These are phyloP conservation scores for Agriopis marginaria DNA, from an alignment of 2,888 invertebrate genomes.

Conservation along the genomic window DNA sequence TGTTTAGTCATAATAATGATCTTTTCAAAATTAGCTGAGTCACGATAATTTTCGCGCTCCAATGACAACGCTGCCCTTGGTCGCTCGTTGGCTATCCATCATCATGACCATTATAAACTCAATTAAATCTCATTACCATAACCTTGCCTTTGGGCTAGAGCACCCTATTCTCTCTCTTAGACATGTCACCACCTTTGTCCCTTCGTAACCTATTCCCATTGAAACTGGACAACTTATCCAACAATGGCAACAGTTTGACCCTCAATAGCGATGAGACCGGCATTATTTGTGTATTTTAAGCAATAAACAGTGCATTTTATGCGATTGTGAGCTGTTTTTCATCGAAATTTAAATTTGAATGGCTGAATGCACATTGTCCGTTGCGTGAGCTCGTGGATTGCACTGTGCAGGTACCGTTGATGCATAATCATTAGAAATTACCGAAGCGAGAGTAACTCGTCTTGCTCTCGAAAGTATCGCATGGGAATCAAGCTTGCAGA, in stretches of 20 bases:
- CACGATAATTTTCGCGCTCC: conserved; percentile 79
- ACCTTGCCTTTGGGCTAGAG: conserved; percentile 66
- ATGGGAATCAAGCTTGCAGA: conserved; percentile 73
- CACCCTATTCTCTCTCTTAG: conserved; percentile 68
- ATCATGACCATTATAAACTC: conserved; percentile 83
- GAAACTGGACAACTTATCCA: conserved; percentile 77
- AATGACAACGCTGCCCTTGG: conserved; percentile 50
- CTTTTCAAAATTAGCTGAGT: conserved; percentile 54
- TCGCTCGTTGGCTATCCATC: conserved; percentile 66
- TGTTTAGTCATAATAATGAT: background rate
- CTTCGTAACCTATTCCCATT: conserved; percentile 77
- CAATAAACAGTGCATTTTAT: conserved; percentile 86
- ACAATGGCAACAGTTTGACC: conserved; percentile 82
- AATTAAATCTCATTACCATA: conserved; percentile 86
- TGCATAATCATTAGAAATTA: conserved; percentile 83
- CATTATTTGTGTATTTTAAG: conserved; percentile 85
- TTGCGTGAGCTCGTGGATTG: conserved; percentile 84
- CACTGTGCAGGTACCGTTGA: conserved; percentile 77
- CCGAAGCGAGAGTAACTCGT: conserved; percentile 70
- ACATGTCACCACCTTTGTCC: conserved; percentile 85
- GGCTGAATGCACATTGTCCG: conserved; percentile 84
- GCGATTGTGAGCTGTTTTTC: conserved; percentile 78
- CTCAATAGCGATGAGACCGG: conserved; percentile 76
- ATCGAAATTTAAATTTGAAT: conserved; percentile 77
- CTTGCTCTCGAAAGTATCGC: conserved; percentile 58